A percentile compares a stretch with the other conserved stretches of the same genome.
These are phyloP conservation scores for Xylota sylvarum DNA, from an alignment of 2,888 invertebrate genomes.

Conservation along the genomic window DNA sequence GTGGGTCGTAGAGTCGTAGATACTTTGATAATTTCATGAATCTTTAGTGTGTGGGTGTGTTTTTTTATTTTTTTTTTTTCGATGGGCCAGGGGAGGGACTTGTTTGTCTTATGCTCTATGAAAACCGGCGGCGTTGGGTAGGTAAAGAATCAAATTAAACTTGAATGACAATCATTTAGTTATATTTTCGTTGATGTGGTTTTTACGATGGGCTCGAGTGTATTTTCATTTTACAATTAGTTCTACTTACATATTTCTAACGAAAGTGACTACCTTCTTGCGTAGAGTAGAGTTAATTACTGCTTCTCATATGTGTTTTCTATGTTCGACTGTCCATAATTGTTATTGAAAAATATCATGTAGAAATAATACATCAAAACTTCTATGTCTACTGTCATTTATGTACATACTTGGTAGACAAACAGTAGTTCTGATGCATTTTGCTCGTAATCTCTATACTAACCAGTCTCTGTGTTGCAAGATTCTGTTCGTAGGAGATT, in stretches of 20 bases:
- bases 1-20: not conserved
- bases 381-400: no score
- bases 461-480: no score
- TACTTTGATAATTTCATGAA: slow-evolving; percentile 13
- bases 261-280: not conserved
- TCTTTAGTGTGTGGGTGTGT: not conserved
- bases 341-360: no score
- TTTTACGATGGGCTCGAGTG: slow-evolving; percentile 20
- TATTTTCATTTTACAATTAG: slow-evolving; percentile 7
- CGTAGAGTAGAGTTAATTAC: not conserved
- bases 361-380: no score
- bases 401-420: no score
- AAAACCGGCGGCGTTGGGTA: slow-evolving; percentile 25
- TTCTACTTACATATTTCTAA: not conserved
- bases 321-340: no score
- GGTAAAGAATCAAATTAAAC: slow-evolving; percentile 34
- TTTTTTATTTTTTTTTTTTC: not conserved
- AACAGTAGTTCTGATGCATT: no score
- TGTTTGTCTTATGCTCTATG: slow-evolving; percentile 15
- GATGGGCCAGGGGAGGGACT: slow-evolving; percentile 28
- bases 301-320: no score
- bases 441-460: no score
- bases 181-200: slow-evolving; percentile 27
- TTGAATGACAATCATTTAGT: slow-evolving; percentile 51
- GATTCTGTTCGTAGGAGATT: no score